These are phyloP conservation scores for Poicephalus meyeri DNA, from an alignment of 2,113 vertebrate species.

Conservation along the genomic window DNA sequence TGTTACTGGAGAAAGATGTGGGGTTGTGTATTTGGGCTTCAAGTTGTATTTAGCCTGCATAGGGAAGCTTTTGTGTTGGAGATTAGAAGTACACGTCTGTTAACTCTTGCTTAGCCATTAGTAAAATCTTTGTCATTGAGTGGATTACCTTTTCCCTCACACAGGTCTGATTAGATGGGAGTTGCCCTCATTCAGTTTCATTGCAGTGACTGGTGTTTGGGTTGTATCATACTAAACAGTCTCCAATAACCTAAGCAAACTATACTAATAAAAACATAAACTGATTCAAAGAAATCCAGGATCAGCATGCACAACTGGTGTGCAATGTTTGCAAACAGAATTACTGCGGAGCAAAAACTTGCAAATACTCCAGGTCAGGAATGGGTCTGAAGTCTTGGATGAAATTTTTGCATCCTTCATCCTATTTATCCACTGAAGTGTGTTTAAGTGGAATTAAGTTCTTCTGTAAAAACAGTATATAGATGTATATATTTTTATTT, in stretches of 20 bases:
- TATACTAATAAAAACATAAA: neutral
- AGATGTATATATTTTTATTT: neutral
- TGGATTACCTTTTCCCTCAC: neutral
- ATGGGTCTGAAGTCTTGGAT: neutral
- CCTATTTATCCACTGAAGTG: neutral
- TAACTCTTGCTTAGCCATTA: neutral
- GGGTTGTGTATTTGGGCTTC: neutral
- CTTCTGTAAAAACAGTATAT: neutral
- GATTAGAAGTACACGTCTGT: neutral
- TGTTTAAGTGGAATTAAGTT: neutral
- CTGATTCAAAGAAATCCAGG: neutral
- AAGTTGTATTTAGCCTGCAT: neutral
- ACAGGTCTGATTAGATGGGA: neutral
- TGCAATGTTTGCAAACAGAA: neutral
- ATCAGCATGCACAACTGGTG: neutral
- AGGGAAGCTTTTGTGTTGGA: neutral
- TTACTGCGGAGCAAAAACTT: neutral
- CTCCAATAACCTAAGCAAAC: neutral
- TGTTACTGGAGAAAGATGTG: neutral
- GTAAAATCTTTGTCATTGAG: neutral
- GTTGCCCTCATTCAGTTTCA: neutral
- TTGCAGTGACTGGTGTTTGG: neutral
- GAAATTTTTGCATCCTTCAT: neutral
- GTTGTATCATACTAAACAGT: neutral
- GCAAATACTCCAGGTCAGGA: neutral